Base-by-base conservation (phyloP, 2,888 invertebrate species). In the Protonemura montana region DNA sequence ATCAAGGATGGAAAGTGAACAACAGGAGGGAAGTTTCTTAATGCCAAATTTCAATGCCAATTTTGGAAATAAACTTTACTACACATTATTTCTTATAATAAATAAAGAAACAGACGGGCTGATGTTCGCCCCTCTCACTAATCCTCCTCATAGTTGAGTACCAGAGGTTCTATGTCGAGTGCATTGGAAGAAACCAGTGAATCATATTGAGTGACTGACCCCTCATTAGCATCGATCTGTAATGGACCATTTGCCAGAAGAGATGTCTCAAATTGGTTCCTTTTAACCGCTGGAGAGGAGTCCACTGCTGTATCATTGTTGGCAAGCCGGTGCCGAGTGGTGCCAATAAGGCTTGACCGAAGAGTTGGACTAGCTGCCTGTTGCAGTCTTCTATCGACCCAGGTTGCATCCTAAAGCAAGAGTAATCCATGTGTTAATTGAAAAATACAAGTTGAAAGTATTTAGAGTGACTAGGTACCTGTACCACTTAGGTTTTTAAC, bases 371-470 rank as follows among this genome's bases (percentile, higher is more conserved):
- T 59, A 59, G 59, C 59, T 16, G 59, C 59, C 21, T 59, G 59
- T 59, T 59, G 59, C 59, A 59, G 59, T 59, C 59, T 59, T 59
- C 59, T 59, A 59, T 59, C 6, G 59, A 59, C 59, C 59, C 59
- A 59, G 2, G 59, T 59, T 13, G 59, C 13, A 21, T 59, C 59
- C 59, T 59, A 21, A 59, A 59, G 21, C 16, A 59, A 21, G 13
- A 16, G 59, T 13, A 59, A 59, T 16, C 59, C 59, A 35, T 10
- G 35, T 35, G 5, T 3, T 35, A 35, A 35, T 10, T 35, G 35
- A 10, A 3, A 6, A 35, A 35, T 35, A 35, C 3, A 10, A 6
- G 35, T 35, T 6, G 35, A 3, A 6, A 35, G 3, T 35, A 35
- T 35, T 10, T 6, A 35, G 10, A 35, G 35, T 35, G 3, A 35